Evolutionary conservation across 2,113 vertebrate species (phyloP).

Genomic region (Lophura nycthemera): DNA sequence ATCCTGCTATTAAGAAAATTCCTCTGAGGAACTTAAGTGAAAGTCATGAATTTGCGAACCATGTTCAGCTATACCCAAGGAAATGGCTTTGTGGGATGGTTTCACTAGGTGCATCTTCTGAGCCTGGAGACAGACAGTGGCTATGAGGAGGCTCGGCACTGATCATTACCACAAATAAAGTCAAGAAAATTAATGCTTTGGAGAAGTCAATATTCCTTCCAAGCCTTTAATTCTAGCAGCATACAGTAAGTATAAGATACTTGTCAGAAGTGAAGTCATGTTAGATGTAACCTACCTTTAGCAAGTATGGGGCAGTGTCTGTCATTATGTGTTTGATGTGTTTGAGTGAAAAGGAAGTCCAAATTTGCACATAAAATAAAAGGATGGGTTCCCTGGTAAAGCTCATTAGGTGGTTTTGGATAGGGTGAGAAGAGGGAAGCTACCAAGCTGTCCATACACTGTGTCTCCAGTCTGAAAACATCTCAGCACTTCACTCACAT

Average conservation of each 20-base stretch:
- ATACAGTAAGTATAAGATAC: conserved; percentile 11
- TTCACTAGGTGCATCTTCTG: conserved; percentile 5
- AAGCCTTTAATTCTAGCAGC: conserved; percentile 44
- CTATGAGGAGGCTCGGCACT: not conserved
- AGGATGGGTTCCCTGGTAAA: not conserved
- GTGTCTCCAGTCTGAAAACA: not conserved
- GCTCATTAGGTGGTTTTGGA: not conserved
- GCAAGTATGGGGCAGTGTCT: conserved; percentile 32
- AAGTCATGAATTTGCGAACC: conserved; percentile 11
- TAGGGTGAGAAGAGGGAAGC: not conserved
- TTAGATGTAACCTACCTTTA: conserved; percentile 3
- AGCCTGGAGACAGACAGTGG: not conserved
- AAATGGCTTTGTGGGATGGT: conserved; percentile 3
- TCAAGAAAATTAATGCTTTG: conserved; percentile 56
- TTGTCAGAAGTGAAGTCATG: conserved; percentile 28
- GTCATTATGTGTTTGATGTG: conserved; percentile 15
- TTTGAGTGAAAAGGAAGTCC: not conserved
- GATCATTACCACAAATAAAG: conserved; percentile 31
- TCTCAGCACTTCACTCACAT: not conserved
- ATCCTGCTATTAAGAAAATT: not conserved
- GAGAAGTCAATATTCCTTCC: conserved; percentile 10
- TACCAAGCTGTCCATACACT: not conserved
- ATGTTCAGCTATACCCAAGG: not conserved
- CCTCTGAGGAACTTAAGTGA: conserved; percentile 1
- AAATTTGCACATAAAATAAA: conserved; percentile 8